Percentiles rank a stretch among this genome's conserved stretches.
Conservation (phyloP, 2,797 vertebrate genomes). For the Poeciliopsis paucimaculata region DNA sequence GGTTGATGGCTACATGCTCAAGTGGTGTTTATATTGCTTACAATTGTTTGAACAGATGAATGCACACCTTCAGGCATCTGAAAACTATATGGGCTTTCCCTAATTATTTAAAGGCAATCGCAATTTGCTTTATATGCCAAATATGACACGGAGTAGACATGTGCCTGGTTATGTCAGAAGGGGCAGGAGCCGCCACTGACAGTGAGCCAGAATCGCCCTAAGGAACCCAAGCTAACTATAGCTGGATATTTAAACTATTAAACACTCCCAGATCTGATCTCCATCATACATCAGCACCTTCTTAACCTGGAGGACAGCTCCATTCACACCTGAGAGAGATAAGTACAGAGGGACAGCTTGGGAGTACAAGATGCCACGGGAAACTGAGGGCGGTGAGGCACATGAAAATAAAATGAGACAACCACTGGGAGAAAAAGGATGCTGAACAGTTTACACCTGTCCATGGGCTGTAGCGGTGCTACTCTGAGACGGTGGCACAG, state of each 20-base stretch:
- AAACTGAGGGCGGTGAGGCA: constrained; percentile 14
- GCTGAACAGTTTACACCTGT: constrained; percentile 67
- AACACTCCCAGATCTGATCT: constrained; percentile 68
- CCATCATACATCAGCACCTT: constrained; percentile 62
- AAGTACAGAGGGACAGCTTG: constrained; percentile 26
- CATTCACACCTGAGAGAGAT: constrained; percentile 64
- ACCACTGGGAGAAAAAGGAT: constrained; percentile 39
- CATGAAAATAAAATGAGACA: constrained; percentile 48
- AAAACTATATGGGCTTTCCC: not conserved
- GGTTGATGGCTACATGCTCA: not conserved
- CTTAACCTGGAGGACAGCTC: constrained; percentile 59
- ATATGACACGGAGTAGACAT: not conserved
- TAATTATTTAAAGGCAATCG: not conserved
- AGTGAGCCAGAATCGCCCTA: constrained; percentile 22
- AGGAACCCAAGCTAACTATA: constrained; percentile 45
- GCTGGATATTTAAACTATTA: constrained; percentile 71
- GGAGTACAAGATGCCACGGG: not conserved
- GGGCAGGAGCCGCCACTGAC: not conserved
- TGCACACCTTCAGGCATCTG: not conserved
- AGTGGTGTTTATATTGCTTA: not conserved
- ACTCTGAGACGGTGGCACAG: constrained; percentile 28
- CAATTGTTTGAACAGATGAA: not conserved
- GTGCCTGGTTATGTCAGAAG: not conserved
- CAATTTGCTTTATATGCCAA: not conserved
- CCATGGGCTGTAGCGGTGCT: constrained; percentile 44